phyloP scores from a whole-genome alignment of 2,888 invertebrate species.

The Pharmacophagus antenor region DNA sequence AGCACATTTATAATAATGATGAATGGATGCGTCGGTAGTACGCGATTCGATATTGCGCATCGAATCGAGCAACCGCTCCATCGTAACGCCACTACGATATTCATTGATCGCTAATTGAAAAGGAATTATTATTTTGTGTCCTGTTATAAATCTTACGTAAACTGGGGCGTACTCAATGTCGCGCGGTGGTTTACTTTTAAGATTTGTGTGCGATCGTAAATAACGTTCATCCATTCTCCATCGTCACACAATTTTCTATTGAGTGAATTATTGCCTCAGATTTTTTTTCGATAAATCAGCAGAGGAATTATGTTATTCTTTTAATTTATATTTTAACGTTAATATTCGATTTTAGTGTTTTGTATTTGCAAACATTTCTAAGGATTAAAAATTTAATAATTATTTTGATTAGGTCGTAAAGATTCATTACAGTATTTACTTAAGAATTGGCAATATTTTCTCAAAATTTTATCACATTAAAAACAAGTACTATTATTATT shows the following conservation, averaged over 20 bases:
- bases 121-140: slow-evolving; percentile 62
- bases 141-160: slow-evolving; percentile 71
- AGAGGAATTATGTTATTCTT: not conserved
- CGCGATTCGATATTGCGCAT: slow-evolving; percentile 70
- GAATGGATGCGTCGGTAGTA: slow-evolving; percentile 72
- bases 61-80: slow-evolving; percentile 70
- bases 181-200: slow-evolving; percentile 41
- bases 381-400: no score
- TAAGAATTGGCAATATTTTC: no score
- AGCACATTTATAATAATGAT: slow-evolving; percentile 81
- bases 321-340: not conserved
- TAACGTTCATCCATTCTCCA: slow-evolving; percentile 39
- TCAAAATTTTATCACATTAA: no score
- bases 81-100: slow-evolving; percentile 54
- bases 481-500: no score
- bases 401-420: no score
- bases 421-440: no score
- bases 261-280: slow-evolving; percentile 11
- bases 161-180: slow-evolving; percentile 60
- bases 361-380: no score
- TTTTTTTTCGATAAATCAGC: slow-evolving; percentile 1
- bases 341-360: not conserved
- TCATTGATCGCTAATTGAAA: slow-evolving; percentile 76
- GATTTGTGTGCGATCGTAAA: slow-evolving; percentile 53
- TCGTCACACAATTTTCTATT: slow-evolving; percentile 12